These are phyloP conservation scores for Hydrotaea cyrtoneurina DNA, from an alignment of 2,888 invertebrate genomes.

Conservation along the genomic window DNA sequence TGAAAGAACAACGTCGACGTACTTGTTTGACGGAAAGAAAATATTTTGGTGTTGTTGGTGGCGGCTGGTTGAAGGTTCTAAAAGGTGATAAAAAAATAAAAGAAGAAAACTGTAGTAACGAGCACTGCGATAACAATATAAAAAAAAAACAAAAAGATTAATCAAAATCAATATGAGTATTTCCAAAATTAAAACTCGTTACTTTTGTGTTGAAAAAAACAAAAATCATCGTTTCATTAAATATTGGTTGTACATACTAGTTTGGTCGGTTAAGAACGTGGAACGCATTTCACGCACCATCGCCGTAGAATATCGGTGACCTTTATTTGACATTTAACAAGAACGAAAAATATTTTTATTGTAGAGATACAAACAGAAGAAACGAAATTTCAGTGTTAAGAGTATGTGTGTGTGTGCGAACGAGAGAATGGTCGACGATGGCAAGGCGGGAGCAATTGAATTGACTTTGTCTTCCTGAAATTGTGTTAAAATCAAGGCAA, in stretches of 20 bases:
- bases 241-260: neutral
- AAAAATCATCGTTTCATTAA: neutral
- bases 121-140: too few relatives aligned
- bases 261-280: neutral
- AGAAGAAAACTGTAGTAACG: too few relatives aligned
- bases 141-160: too few relatives aligned
- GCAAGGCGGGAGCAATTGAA: slow-evolving; percentile 39
- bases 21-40: too few relatives aligned
- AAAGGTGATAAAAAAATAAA: too few relatives aligned
- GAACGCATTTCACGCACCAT: slow-evolving; percentile 39
- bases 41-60: too few relatives aligned
- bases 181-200: too few relatives aligned
- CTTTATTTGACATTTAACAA: slow-evolving; percentile 80
- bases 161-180: too few relatives aligned
- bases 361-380: slow-evolving; percentile 58
- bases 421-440: slow-evolving; percentile 41
- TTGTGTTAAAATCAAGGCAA: slow-evolving; percentile 35
- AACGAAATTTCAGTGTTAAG: slow-evolving; percentile 16
- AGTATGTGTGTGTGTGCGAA: slow-evolving; percentile 15
- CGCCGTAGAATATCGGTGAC: slow-evolving; percentile 75
- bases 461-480: slow-evolving; percentile 33
- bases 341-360: slow-evolving; percentile 49
- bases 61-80: too few relatives aligned
- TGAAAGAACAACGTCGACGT: too few relatives aligned
- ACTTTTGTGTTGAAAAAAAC: neutral